A percentile compares a stretch with the other conserved stretches of the same genome.
Evolutionary conservation across 2,888 invertebrate genomes (phyloP).

Genomic region (Troides helena): DNA sequence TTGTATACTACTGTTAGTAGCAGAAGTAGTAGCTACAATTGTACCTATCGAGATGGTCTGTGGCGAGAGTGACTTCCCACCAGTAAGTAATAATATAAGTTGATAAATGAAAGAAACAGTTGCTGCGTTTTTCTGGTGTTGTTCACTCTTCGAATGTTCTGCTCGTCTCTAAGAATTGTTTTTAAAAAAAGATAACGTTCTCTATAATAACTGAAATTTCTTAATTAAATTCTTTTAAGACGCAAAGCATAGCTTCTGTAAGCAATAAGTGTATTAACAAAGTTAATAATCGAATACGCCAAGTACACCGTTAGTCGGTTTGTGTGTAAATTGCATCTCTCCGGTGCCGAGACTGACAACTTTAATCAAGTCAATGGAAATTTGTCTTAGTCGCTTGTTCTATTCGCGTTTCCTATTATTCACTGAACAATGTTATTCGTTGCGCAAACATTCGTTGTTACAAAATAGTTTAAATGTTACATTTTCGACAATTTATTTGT

Average conservation of each 20-base stretch:
- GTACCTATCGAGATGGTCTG: too few species aligned
- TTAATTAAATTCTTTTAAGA: not conserved
- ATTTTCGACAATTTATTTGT: not conserved
- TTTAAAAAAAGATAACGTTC: too few species aligned
- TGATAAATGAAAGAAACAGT: too few species aligned
- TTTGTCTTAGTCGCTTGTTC: conserved; percentile 70
- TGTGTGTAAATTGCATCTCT: conserved; percentile 64
- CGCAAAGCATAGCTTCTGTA: not conserved
- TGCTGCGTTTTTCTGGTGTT: too few species aligned
- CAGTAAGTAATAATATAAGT: too few species aligned
- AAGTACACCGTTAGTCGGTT: conserved; percentile 32
- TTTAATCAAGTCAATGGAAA: conserved; percentile 75
- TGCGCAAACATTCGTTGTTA: conserved; percentile 51
- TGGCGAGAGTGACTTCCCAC: too few species aligned
- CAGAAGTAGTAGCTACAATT: too few species aligned
- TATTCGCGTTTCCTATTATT: conserved; percentile 60
- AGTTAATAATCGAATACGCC: conserved; percentile 32
- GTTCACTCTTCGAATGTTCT: too few species aligned
- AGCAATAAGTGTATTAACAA: conserved; percentile 17
- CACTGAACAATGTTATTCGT: conserved; percentile 68
- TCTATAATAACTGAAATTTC: not conserved
- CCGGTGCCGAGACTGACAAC: conserved; percentile 60
- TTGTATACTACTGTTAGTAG: too few species aligned
- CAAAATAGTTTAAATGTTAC: not conserved
- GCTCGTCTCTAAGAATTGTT: too few species aligned